These are phyloP conservation scores for Nasonovia ribisnigri DNA, from an alignment of 2,888 invertebrate genomes.

Conservation along the genomic window DNA sequence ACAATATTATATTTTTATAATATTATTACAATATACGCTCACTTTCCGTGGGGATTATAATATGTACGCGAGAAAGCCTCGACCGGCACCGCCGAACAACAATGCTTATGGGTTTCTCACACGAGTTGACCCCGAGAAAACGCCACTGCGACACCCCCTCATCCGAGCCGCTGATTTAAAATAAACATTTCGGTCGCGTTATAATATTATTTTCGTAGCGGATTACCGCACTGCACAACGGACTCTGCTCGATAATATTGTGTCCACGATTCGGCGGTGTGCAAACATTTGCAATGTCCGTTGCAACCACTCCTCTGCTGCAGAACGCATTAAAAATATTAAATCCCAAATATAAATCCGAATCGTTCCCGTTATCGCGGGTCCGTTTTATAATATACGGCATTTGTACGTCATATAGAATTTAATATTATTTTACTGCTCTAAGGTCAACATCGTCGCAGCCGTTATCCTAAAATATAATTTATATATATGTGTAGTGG, in stretches of 20 bases:
- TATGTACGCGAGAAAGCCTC: background rate
- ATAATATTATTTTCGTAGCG: conserved; percentile 29
- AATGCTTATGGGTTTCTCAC: conserved; percentile 27
- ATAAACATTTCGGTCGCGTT: conserved; percentile 35
- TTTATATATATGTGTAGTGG: background rate
- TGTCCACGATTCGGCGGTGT: background rate
- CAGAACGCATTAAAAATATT: conserved; percentile 50
- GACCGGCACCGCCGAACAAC: conserved; percentile 1
- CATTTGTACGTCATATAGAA: background rate
- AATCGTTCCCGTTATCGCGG: background rate
- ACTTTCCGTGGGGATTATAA: background rate
- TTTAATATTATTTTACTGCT: conserved; percentile 11
- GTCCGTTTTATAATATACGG: background rate
- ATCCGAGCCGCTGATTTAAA: background rate
- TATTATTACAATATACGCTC: background rate
- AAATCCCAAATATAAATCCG: conserved; percentile 23
- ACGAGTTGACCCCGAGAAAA: conserved; percentile 42
- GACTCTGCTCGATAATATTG: background rate
- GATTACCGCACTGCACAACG: conserved; percentile 43
- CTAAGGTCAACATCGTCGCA: background rate
- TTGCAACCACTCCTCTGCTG: background rate
- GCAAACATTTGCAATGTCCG: conserved; percentile 42
- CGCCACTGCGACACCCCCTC: conserved; percentile 6
- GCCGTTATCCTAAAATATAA: background rate
- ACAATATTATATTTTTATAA: background rate